Percentiles rank a stretch among this genome's conserved stretches.
phyloP scores from a whole-genome alignment of 1,140 invertebrate genomes.

The Drosophila ohnishii region DNA sequence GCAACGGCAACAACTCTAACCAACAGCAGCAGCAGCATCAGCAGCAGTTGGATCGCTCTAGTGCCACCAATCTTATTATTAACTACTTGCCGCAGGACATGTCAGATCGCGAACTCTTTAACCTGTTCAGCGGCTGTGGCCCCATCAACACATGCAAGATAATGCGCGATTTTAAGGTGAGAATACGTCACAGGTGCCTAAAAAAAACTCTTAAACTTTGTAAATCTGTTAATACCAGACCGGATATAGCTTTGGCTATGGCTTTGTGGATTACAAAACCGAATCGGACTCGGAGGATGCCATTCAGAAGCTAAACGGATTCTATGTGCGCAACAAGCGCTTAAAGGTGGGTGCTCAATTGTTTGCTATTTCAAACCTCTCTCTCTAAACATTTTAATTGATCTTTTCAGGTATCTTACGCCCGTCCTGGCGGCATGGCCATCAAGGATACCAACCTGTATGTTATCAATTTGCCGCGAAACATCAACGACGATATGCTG shows the following conservation, averaged over 20 bases:
- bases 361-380: neutral
- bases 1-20: neutral
- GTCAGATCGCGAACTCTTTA: slow-evolving; percentile 94
- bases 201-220: too few relatives aligned
- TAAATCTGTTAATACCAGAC: slow-evolving; percentile 84
- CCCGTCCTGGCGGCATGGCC: slow-evolving; percentile 93
- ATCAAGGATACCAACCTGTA: slow-evolving; percentile 98
- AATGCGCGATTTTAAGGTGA: slow-evolving; percentile 93
- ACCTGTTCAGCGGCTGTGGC: slow-evolving; percentile 93
- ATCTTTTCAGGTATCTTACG: slow-evolving; percentile 88
- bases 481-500: slow-evolving; percentile 91
- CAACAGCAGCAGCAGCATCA: slow-evolving; percentile 8
- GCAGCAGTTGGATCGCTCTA: slow-evolving; percentile 49
- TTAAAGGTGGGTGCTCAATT: slow-evolving; percentile 86
- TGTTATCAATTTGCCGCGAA: slow-evolving; percentile 95
- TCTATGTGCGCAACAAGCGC: slow-evolving; percentile 92
- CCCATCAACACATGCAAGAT: slow-evolving; percentile 94
- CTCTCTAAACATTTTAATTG: neutral
- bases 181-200: slow-evolving; percentile 22
- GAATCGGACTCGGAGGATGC: slow-evolving; percentile 93
- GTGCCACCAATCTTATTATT: slow-evolving; percentile 93
- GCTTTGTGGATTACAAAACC: slow-evolving; percentile 93
- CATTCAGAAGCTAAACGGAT: slow-evolving; percentile 93
- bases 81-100: slow-evolving; percentile 98
- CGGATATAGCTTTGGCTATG: slow-evolving; percentile 97